phyloP scores from a whole-genome alignment of 2,888 invertebrate species.

The Pristionchus japonicus region DNA sequence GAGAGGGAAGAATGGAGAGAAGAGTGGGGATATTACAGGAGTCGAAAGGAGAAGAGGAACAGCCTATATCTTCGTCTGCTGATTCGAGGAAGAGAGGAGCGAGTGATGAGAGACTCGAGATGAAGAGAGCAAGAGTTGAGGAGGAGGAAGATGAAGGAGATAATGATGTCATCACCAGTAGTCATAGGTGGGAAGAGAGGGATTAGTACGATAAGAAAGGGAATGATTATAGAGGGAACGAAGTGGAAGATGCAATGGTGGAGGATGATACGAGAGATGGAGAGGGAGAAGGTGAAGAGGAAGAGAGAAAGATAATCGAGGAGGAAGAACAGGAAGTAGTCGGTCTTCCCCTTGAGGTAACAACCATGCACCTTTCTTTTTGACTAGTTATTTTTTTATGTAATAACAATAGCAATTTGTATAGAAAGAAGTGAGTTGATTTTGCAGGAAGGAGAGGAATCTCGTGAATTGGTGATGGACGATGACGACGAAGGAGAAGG shows the following conservation, averaged over 20 bases:
- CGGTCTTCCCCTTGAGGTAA: background rate
- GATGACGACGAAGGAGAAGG: conserved; percentile 15
- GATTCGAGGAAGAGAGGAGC: conserved; percentile 29
- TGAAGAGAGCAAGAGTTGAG: conserved; percentile 38
- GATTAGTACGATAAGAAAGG: background rate
- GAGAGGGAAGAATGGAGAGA: background rate
- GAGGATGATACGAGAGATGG: conserved; percentile 34
- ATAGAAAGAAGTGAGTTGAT: background rate
- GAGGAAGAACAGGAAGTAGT: background rate
- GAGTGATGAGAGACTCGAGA: conserved; percentile 23
- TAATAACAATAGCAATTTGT: background rate
- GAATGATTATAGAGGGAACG: background rate
- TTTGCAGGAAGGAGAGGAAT: background rate
- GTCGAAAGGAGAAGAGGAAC: background rate
- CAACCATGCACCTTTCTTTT: no score
- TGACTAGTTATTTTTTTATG: background rate
- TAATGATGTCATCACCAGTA: conserved; percentile 29
- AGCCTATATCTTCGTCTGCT: conserved; percentile 16
- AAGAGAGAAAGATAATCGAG: background rate
- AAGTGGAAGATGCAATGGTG: background rate
- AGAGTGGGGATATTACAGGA: background rate
- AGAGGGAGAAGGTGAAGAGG: conserved; percentile 15
- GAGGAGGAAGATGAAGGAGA: conserved; percentile 6
- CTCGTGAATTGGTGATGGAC: background rate
- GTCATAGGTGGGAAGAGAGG: background rate